These are phyloP conservation scores for Paramacrobiotus metropolitanus DNA, from an alignment of 1,140 invertebrate genomes.

Conservation along the genomic window DNA sequence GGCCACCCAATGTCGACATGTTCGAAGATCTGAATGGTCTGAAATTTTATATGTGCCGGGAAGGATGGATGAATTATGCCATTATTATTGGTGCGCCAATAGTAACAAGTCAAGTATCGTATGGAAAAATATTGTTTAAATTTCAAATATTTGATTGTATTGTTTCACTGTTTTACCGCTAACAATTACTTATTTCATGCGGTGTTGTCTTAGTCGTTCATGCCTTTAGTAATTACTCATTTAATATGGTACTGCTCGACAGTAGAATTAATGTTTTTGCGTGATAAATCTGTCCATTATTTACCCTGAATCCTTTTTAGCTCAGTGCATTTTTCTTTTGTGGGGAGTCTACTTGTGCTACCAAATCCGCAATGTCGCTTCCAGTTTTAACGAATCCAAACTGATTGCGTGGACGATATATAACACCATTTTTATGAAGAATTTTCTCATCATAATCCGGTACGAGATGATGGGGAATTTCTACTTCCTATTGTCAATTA, in stretches of 20 bases:
- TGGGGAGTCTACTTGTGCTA: slow-evolving; percentile 20
- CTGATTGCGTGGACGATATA: slow-evolving; percentile 21
- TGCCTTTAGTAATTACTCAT: too few species aligned
- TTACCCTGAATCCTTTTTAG: too few species aligned
- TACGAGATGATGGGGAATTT: slow-evolving; percentile 8
- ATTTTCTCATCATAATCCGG: slow-evolving; percentile 18
- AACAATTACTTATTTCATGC: too few species aligned
- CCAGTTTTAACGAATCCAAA: slow-evolving; percentile 22
- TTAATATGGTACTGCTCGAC: too few species aligned
- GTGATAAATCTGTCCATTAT: too few species aligned
- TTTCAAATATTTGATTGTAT: neutral
- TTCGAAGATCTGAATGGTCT: neutral
- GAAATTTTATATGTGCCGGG: neutral
- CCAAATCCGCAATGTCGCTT: slow-evolving; percentile 19
- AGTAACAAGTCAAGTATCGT: neutral
- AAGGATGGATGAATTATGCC: neutral
- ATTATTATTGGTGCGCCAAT: too few species aligned
- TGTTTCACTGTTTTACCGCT: too few species aligned
- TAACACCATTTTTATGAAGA: slow-evolving; percentile 21
- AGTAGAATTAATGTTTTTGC: too few species aligned
- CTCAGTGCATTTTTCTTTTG: slow-evolving; percentile 17
- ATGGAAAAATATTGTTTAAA: neutral
- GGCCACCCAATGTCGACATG: slow-evolving; percentile 10
- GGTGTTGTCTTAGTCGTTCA: too few species aligned
- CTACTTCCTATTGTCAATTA: slow-evolving; percentile 5